Evolutionary conservation across 2,888 invertebrate species (phyloP).

Genomic region (Aphidoletes aphidimyza): DNA sequence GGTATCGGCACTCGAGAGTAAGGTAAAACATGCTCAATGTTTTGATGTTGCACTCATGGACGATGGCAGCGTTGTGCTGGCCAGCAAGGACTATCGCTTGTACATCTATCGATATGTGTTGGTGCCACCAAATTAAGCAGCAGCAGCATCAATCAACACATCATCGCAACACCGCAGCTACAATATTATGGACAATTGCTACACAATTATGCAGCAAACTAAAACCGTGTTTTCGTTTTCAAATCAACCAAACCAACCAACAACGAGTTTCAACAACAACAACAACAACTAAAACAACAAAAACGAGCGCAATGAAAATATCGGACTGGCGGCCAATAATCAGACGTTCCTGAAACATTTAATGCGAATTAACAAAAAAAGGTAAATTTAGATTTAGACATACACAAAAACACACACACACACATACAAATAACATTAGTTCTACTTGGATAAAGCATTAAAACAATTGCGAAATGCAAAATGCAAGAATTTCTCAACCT

Average conservation of each 20-base stretch:
- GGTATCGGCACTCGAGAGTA: conserved; percentile 97
- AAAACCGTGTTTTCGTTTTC: too few species aligned
- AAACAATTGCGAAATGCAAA: conserved; percentile 11
- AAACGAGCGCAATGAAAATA: conserved; percentile 2
- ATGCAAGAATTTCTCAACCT: conserved; percentile 37
- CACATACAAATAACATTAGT: neutral
- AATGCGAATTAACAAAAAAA: neutral
- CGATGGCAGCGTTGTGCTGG: conserved; percentile 97
- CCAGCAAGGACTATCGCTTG: conserved; percentile 98
- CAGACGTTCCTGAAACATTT: conserved; percentile 29
- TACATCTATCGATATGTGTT: conserved; percentile 99
- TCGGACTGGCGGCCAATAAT: conserved; percentile 39
- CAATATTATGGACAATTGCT: neutral
- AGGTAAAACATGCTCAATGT: conserved; percentile 99
- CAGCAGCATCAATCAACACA: neutral
- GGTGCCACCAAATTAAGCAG: conserved; percentile 76
- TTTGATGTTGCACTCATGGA: conserved; percentile 99
- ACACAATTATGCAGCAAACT: too few species aligned
- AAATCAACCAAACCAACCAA: neutral
- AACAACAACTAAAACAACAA: too few species aligned
- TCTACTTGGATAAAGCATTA: too few species aligned
- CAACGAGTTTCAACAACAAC: conserved; percentile 24
- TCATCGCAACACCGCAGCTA: neutral
- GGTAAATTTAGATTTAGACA: neutral
- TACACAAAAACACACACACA: neutral